These are phyloP conservation scores for Plutomurus gul DNA, from an alignment of 1,140 invertebrate species.

Conservation along the genomic window DNA sequence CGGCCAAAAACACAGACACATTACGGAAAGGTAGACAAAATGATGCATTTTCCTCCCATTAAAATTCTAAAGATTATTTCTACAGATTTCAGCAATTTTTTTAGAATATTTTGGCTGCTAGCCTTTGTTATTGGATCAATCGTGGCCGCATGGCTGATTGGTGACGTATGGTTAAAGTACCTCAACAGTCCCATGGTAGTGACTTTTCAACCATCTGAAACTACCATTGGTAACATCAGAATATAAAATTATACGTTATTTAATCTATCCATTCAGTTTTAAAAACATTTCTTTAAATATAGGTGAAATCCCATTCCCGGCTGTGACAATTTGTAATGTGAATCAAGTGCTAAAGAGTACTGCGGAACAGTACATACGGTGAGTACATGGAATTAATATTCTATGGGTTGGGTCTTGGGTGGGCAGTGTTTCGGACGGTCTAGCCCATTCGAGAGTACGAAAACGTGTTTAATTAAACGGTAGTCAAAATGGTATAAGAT, in stretches of 20 bases:
- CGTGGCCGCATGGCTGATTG: conserved; percentile 60
- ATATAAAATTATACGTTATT: too few species aligned
- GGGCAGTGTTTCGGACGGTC: too few species aligned
- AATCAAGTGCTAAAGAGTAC: conserved; percentile 49
- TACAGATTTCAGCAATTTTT: not conserved
- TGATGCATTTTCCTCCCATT: not conserved
- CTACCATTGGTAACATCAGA: conserved; percentile 34
- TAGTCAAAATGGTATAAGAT: too few species aligned
- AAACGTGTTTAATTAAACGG: too few species aligned
- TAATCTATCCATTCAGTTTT: too few species aligned
- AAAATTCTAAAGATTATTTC: not conserved
- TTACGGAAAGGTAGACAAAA: conserved; percentile 39
- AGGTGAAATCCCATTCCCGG: conserved; percentile 52
- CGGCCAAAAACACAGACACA: conserved; percentile 39
- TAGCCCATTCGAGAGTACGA: too few species aligned
- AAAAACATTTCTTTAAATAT: too few species aligned
- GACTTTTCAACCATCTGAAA: conserved; percentile 59
- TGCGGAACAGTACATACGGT: conserved; percentile 36
- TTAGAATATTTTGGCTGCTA: conserved; percentile 61
- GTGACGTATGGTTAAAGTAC: conserved; percentile 63
- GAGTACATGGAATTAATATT: too few species aligned
- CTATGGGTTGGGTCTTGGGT: too few species aligned
- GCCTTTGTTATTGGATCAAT: conserved; percentile 60
- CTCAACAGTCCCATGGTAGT: conserved; percentile 64
- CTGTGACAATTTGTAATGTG: conserved; percentile 52